Evolutionary conservation across 2,797 vertebrate species (phyloP), one percentile per base, ranked within the genome.

Genomic region (Paramormyrops hopkinsi): DNA sequence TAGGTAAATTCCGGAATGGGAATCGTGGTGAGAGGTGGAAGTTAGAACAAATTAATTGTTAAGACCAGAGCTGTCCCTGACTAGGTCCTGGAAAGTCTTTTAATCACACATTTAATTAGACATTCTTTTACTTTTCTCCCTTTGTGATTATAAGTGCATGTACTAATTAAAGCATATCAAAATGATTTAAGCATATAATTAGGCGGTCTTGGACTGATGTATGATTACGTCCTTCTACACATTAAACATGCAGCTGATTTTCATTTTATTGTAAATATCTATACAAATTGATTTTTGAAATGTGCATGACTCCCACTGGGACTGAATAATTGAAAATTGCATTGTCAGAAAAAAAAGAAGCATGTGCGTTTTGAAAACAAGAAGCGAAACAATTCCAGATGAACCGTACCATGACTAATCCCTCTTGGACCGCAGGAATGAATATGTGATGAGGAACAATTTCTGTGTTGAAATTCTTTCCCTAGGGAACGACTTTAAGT

Each of bases 331-430:
- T 85, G 83, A 85, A 85, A 85, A 85, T 9, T 85, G 83, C 85
- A 56, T 33, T 59, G 50, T 86, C 85, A 56, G 85, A 50, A 86
- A 12, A 51, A 37, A 25, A 19, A 56, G 2, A 29, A 37, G 8
- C 29, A 33, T 86, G 50, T 86, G 51, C 19, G 17, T 69, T 88
- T 73, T 90, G 91, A 90, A 50, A 87, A 87, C 44, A 22, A 73
- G n/a, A 84, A 87, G 86, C 9, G 44, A 11, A 50, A 69, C 37
- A 90, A 89, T 69, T 90, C 90, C 87, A 92, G 90, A 91, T 92
- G 90, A 91, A 93, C 90, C 73, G 88, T 19, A 85, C 90, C 90
- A 89, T 91, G 91, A 93, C 93, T 94, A 93, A 94, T 94, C 92
- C 91, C 54, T 85, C 59, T 73, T 88, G 90, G 90, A 92, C 92